Conservation (phyloP, 2,888 invertebrate genomes). For the Helleia helle region DNA sequence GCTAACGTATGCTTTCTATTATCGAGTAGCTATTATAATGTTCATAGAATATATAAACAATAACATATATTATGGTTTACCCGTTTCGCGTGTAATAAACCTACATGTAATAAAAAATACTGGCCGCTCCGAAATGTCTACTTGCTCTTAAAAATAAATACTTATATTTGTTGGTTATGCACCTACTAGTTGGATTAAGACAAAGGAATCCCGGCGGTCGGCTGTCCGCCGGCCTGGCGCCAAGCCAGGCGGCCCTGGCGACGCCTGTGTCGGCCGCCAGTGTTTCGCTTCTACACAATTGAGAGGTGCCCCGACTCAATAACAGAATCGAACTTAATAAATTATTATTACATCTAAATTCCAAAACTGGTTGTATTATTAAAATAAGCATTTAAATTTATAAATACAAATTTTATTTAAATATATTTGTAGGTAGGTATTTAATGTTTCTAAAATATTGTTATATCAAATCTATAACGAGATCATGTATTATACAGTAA, state of each 20-base stretch:
- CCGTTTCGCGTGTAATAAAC: too few species aligned
- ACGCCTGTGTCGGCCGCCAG: constrained; percentile 48
- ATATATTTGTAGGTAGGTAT: too few species aligned
- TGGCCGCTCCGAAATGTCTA: too few species aligned
- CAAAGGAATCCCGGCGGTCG: constrained; percentile 70
- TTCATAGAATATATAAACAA: background rate
- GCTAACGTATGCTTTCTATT: constrained; percentile 26
- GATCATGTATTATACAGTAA: too few species aligned
- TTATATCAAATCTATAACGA: too few species aligned
- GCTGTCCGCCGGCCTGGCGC: constrained; percentile 73
- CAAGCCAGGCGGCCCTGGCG: constrained; percentile 70
- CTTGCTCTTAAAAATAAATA: background rate
- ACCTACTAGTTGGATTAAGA: constrained; percentile 31
- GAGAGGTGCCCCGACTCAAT: background rate
- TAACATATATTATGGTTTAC: constrained; percentile 1
- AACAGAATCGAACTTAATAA: too few species aligned
- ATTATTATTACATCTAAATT: too few species aligned
- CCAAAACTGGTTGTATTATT: too few species aligned
- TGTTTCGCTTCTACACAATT: constrained; percentile 22
- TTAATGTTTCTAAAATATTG: too few species aligned
- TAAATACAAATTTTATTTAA: too few species aligned
- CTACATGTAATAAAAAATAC: too few species aligned
- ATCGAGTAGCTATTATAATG: constrained; percentile 15
- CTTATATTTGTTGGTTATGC: constrained; percentile 12
- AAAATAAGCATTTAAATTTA: too few species aligned